Conservation (phyloP, 2,113 vertebrate genomes). For the Lophochroa leadbeateri region DNA sequence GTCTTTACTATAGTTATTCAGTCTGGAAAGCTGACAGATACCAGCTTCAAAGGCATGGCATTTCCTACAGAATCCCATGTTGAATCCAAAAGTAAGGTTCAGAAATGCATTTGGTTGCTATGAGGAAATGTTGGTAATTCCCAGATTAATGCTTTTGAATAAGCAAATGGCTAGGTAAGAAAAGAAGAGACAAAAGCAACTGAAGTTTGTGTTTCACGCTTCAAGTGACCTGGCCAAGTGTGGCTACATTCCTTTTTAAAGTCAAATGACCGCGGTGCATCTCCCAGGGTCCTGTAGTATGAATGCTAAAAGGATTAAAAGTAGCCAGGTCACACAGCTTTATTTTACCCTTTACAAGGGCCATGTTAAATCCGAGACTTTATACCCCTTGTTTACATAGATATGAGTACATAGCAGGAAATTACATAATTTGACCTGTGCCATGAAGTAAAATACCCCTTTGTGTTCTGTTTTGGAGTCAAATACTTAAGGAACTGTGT, state of each 20-base stretch:
- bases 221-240: slow-evolving; percentile 5
- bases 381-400: slow-evolving; percentile 6
- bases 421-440: neutral
- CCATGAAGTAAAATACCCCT: neutral
- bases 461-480: neutral
- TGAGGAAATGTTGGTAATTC: neutral
- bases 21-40: neutral
- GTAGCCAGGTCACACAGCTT: neutral
- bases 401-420: slow-evolving; percentile 29
- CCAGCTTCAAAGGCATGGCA: neutral
- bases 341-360: slow-evolving; percentile 17
- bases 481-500: neutral
- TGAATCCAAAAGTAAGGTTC: neutral
- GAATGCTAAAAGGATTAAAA: slow-evolving; percentile 70
- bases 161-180: slow-evolving; percentile 58
- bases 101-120: neutral
- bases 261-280: slow-evolving; percentile 30
- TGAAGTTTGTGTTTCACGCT: slow-evolving; percentile 46
- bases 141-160: slow-evolving; percentile 6
- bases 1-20: neutral
- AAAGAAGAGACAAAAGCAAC: neutral
- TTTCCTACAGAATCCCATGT: neutral
- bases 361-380: neutral
- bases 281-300: slow-evolving; percentile 54
- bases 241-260: slow-evolving; percentile 55